phyloP scores from a whole-genome alignment of 2,797 vertebrate genomes.

The Urophycis tenuis region DNA sequence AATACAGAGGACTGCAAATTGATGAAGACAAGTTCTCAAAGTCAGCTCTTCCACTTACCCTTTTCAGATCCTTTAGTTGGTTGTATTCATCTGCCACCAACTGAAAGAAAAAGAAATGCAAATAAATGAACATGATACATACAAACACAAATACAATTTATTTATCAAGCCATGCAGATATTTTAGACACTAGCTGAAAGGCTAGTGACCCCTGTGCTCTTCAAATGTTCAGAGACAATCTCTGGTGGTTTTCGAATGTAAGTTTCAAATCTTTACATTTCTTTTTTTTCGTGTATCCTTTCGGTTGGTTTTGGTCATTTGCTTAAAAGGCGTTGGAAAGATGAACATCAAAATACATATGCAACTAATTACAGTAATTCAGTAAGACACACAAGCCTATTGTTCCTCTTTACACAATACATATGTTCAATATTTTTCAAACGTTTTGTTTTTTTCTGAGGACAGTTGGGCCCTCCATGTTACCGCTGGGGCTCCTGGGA shows the following conservation, averaged over 20 bases:
- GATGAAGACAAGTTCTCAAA: background rate
- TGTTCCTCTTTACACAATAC: too few species aligned
- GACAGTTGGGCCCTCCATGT: too few species aligned
- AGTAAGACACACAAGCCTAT: background rate
- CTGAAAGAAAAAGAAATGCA: constrained; percentile 46
- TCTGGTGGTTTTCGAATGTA: too few species aligned
- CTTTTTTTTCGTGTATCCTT: too few species aligned
- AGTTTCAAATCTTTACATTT: too few species aligned
- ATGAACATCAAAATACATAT: background rate
- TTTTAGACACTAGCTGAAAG: background rate
- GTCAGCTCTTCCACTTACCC: constrained; percentile 61
- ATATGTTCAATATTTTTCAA: too few species aligned
- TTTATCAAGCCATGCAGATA: background rate
- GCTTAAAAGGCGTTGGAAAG: background rate
- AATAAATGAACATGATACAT: background rate
- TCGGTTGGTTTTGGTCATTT: too few species aligned
- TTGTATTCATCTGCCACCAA: constrained; percentile 82
- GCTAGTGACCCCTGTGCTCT: too few species aligned
- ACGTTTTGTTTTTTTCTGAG: too few species aligned
- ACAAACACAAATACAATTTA: background rate
- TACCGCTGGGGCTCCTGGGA: too few species aligned
- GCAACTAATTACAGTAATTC: background rate
- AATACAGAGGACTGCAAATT: background rate
- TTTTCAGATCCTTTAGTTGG: constrained; percentile 78
- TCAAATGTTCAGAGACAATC: too few species aligned